Conservation (phyloP, 1,140 invertebrate genomes). For the Hyphantria cunea region DNA sequence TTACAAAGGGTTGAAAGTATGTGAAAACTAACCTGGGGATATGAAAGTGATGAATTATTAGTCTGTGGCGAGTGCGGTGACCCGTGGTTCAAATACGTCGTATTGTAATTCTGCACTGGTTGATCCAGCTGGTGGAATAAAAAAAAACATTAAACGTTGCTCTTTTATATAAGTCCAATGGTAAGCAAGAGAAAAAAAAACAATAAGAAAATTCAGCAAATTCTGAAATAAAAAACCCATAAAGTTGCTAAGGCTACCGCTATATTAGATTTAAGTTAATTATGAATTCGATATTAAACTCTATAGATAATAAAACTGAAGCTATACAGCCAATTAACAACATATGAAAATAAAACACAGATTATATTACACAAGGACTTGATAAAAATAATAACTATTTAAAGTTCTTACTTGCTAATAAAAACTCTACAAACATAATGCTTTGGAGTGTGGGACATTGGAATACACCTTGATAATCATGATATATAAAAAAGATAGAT, state of each 20-base stretch:
- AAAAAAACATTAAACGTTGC: slow-evolving; percentile 8
- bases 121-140: slow-evolving; percentile 60
- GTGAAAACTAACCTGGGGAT: slow-evolving; percentile 58
- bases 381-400: slow-evolving; percentile 21
- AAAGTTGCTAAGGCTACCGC: slow-evolving; percentile 37
- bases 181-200: slow-evolving; percentile 43
- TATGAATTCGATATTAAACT: slow-evolving; percentile 12
- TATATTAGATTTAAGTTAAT: slow-evolving; percentile 9
- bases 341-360: slow-evolving; percentile 28
- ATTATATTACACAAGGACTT: slow-evolving; percentile 21
- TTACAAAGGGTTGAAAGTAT: neutral
- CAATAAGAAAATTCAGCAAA: slow-evolving; percentile 47
- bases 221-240: slow-evolving; percentile 43
- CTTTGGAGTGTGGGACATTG: neutral
- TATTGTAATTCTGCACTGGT: slow-evolving; percentile 67
- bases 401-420: slow-evolving; percentile 18
- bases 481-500: too few relatives aligned
- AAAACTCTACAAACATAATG: slow-evolving; percentile 19
- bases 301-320: slow-evolving; percentile 19
- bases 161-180: neutral
- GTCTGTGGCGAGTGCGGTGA: slow-evolving; percentile 70
- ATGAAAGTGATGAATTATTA: slow-evolving; percentile 68
- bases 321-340: slow-evolving; percentile 28
- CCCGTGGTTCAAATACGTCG: slow-evolving; percentile 72
- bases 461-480: too few relatives aligned